These are phyloP conservation scores for Anguilla rostrata DNA, from an alignment of 2,113 vertebrate species.

Conservation along the genomic window DNA sequence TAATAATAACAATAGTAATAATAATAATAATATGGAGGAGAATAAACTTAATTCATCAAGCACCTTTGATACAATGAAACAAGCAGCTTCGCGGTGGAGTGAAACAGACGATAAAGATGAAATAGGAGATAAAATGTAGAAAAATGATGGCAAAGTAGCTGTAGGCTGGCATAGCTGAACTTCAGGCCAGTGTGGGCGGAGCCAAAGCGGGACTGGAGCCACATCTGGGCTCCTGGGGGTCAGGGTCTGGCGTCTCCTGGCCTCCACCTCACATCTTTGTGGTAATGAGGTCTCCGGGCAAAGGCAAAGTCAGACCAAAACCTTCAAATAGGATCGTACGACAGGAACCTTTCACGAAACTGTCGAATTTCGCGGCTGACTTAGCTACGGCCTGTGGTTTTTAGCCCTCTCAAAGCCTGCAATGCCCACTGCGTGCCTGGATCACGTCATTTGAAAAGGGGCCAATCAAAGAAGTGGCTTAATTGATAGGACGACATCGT, in stretches of 20 bases:
- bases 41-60: no score
- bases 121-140: no score
- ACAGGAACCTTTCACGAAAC: slow-evolving; percentile 18
- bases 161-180: background rate
- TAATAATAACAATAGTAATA: no score
- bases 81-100: no score
- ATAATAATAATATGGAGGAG: no score
- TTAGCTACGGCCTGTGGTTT: background rate
- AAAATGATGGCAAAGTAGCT: no score
- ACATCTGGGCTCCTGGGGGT: background rate
- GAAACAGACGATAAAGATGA: no score
- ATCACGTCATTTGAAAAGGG: background rate
- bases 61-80: no score
- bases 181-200: background rate
- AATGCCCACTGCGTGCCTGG: background rate
- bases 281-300: slow-evolving; percentile 43
- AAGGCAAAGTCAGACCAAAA: slow-evolving; percentile 20
- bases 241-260: background rate
- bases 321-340: slow-evolving; percentile 33
- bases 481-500: background rate
- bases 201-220: background rate
- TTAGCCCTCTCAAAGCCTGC: background rate
- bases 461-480: background rate
- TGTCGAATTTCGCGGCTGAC: background rate
- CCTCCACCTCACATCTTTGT: slow-evolving; percentile 37